Conservation (phyloP, 2,797 vertebrate species). For the Calcarius lapponicus region DNA sequence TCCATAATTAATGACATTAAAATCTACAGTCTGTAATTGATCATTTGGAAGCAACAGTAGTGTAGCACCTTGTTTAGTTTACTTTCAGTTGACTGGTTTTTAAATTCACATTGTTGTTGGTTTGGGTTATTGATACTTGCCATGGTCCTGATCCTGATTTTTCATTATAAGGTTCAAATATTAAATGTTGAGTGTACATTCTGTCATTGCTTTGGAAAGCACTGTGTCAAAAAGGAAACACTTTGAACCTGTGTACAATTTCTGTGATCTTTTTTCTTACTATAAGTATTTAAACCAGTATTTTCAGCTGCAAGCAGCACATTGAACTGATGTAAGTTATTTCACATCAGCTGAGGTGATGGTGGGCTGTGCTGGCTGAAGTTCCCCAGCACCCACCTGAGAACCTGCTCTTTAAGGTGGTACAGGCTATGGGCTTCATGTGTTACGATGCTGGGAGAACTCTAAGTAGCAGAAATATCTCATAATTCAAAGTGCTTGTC, state of each 20-base stretch:
- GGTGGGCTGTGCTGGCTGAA: not conserved
- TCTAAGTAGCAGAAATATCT: not conserved
- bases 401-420: not conserved
- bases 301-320: not conserved
- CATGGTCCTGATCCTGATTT: not conserved
- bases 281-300: not conserved
- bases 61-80: not conserved
- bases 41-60: not conserved
- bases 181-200: not conserved
- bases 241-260: not conserved
- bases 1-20: not conserved
- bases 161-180: not conserved
- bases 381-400: not conserved
- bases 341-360: not conserved
- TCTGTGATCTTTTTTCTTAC: not conserved
- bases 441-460: not conserved
- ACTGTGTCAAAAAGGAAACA: not conserved
- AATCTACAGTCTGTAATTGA: not conserved
- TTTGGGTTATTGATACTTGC: not conserved
- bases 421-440: fast-evolving
- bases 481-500: not conserved
- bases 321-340: not conserved
- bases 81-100: not conserved
- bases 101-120: not conserved
- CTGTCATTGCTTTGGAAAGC: not conserved